Percentiles rank a stretch among this genome's conserved stretches.
Evolutionary conservation across 2,113 vertebrate genomes (phyloP).

Genomic region (Leptocoma aspasia): DNA sequence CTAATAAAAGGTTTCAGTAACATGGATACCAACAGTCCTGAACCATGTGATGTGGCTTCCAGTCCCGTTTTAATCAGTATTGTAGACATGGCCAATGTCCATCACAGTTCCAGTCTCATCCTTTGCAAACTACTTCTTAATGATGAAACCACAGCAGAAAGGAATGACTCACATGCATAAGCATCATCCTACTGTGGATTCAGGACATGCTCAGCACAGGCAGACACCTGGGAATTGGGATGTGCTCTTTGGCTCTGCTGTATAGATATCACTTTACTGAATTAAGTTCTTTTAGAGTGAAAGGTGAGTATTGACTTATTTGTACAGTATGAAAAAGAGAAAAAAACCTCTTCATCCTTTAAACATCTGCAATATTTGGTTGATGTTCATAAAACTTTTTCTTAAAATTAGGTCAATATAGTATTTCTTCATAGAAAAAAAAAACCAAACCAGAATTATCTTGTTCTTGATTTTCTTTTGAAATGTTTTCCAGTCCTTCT

Average conservation of each 20-base stretch:
- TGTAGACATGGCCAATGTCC: background rate
- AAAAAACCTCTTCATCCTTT: background rate
- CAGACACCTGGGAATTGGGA: background rate
- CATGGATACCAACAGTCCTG: background rate
- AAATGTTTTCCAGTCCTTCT: background rate
- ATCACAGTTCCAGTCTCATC: background rate
- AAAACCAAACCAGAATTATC: background rate
- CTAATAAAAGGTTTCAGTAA: background rate
- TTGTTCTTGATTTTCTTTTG: background rate
- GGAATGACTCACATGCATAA: background rate
- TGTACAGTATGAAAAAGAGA: background rate
- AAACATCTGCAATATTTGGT: background rate
- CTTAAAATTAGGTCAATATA: background rate
- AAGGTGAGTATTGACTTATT: background rate
- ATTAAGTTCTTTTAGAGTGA: background rate
- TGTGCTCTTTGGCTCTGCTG: background rate
- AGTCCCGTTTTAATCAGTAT: background rate
- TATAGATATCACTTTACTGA: background rate
- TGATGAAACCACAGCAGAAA: background rate
- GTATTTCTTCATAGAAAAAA: background rate
- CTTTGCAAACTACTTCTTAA: background rate
- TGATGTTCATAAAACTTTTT: background rate
- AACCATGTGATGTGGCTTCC: background rate
- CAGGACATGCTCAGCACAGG: background rate
- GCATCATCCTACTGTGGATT: background rate